Conservation (phyloP, 2,113 vertebrate genomes). For the Hemibagrus wyckioides region DNA sequence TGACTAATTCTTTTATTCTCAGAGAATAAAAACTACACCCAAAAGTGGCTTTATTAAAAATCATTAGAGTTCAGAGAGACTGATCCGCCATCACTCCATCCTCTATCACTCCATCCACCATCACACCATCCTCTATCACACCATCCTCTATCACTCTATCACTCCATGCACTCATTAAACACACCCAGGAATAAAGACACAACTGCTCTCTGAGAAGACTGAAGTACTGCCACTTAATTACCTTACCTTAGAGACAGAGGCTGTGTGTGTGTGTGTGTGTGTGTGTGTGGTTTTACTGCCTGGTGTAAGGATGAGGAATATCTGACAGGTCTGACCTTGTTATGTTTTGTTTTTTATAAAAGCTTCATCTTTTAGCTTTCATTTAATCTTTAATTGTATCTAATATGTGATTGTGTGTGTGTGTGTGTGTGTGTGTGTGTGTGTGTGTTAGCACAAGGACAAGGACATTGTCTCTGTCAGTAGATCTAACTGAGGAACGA, state of each 20-base stretch:
- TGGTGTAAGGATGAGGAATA: neutral
- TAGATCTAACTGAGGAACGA: conserved; percentile 34
- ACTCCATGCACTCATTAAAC: conserved; percentile 28
- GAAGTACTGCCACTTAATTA: conserved; percentile 46
- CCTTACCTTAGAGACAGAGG: neutral
- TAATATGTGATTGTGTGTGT: conserved; percentile 18
- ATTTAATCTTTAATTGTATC: neutral
- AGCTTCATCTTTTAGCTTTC: neutral
- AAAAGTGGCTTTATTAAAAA: conserved; percentile 33
- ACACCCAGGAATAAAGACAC: conserved; percentile 33
- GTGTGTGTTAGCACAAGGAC: neutral
- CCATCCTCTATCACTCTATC: too few relatives aligned
- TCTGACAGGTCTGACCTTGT: neutral
- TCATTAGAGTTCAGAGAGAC: conserved; percentile 16
- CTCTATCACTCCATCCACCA: too few relatives aligned
- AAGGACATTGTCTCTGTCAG: neutral
- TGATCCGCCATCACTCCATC: conserved; percentile 22
- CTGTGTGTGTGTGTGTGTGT: conserved; percentile 26
- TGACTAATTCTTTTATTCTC: conserved; percentile 49
- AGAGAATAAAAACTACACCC: conserved; percentile 19
- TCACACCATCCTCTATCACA: conserved; percentile 24
- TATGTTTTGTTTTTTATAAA: too few relatives aligned
- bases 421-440: conserved; percentile 16
- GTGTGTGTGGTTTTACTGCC: too few relatives aligned
- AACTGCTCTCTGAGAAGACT: conserved; percentile 35